Conservation (phyloP, 2,888 invertebrate species). For the Nomada ferruginata region DNA sequence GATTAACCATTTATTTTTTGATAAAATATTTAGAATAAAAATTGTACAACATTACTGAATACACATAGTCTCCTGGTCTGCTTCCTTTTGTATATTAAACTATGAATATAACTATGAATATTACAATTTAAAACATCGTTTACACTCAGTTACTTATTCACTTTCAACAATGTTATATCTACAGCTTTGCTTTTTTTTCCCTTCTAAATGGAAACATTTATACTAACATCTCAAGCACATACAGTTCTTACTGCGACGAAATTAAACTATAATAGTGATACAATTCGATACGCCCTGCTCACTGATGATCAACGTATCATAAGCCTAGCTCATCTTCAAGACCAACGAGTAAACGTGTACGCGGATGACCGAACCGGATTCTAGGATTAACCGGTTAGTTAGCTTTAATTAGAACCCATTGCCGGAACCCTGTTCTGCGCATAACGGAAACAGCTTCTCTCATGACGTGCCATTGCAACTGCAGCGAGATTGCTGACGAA, state of each 20-base stretch:
- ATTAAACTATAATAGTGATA: background rate
- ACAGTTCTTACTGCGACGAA: background rate
- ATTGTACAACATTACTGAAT: too few relatives aligned
- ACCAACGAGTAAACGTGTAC: conserved; percentile 11
- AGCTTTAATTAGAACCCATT: conserved; percentile 23
- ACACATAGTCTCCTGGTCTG: too few relatives aligned
- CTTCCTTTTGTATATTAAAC: too few relatives aligned
- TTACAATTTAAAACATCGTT: too few relatives aligned
- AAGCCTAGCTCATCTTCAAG: conserved; percentile 10
- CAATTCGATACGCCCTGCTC: background rate
- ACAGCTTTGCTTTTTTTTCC: too few relatives aligned
- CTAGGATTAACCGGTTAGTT: conserved; percentile 18
- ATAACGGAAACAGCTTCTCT: background rate
- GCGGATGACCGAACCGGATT: conserved; percentile 20
- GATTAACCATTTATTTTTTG: too few relatives aligned
- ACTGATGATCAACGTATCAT: background rate
- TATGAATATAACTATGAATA: too few relatives aligned
- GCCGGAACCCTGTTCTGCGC: background rate
- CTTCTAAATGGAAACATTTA: too few relatives aligned
- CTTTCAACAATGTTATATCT: too few relatives aligned
- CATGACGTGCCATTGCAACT: background rate
- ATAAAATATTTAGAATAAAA: too few relatives aligned
- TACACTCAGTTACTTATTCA: too few relatives aligned
- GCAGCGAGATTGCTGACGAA: background rate
- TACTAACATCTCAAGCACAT: background rate